A percentile compares a stretch with the other conserved stretches of the same genome.
Evolutionary conservation across 2,888 invertebrate species (phyloP).

Genomic region (Stegana nigrithorax): DNA sequence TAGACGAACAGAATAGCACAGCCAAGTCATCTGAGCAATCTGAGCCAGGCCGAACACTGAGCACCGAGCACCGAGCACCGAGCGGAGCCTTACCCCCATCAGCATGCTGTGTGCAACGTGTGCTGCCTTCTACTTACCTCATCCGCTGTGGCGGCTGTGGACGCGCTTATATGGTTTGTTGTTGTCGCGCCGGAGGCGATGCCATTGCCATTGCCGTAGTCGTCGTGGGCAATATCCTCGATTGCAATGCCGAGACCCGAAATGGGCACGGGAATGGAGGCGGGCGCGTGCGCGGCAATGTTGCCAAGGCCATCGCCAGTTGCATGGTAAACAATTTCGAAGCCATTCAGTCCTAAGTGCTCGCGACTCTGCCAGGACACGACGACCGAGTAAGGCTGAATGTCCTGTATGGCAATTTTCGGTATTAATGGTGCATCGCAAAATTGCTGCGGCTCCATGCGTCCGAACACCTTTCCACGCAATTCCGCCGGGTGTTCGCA

Average conservation of each 20-base stretch:
- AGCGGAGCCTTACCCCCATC: no score
- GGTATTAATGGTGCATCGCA: conserved; percentile 86
- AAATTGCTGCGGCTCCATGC: conserved; percentile 81
- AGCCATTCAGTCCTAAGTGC: conserved; percentile 85
- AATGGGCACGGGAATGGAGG: neutral
- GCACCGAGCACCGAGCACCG: no score
- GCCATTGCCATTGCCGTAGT: conserved; percentile 4
- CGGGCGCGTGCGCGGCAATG: conserved; percentile 32
- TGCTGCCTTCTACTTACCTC: conserved; percentile 45
- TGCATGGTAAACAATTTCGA: conserved; percentile 86
- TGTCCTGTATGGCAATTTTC: conserved; percentile 87
- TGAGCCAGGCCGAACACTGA: no score
- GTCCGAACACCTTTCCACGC: conserved; percentile 80
- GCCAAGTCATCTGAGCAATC: no score
- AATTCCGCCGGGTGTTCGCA: conserved; percentile 88
- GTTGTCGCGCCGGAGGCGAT: neutral
- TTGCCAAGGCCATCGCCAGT: conserved; percentile 70
- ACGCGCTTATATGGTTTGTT: no score
- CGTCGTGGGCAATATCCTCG: conserved; percentile 15
- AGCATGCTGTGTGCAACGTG: neutral
- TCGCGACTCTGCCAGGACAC: conserved; percentile 92
- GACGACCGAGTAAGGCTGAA: conserved; percentile 86
- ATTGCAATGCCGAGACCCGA: conserved; percentile 25
- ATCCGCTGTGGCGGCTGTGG: conserved; percentile 33
- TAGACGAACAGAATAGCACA: no score